Evolutionary conservation across 2,888 invertebrate species (phyloP), one percentile per base, ranked within the genome.

Genomic region (Nasonia oneida): DNA sequence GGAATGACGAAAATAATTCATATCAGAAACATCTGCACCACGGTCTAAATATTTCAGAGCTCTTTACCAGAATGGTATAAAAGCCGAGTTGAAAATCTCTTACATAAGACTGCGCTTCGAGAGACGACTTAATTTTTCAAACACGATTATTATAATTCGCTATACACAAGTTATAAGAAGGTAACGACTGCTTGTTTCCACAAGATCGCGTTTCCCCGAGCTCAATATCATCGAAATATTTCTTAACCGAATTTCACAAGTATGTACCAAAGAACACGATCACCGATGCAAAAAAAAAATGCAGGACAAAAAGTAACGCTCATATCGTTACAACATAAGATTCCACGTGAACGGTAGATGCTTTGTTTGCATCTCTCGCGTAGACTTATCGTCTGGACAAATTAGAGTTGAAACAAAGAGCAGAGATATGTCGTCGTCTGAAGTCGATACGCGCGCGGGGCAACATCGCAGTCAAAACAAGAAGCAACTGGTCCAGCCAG

Each of bases 281-380:
- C 23, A 23, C 23, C 23, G 29, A 29, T 29, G 29, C 29, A 23
- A 29, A 29, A 29, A 29, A 53, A 53, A 42, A 42, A 42, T 42
- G 10, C 42, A 18, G 53, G 53, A 18, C 3, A 53, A 53, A 18
- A 61, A 61, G n/a, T n/a, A 61, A 6, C 8, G 10, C 8, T 23
- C 29, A 18, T 4, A 61, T 6, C n/a, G 5, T 61, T 61, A n/a
- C 57, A 61, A 6, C 18, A 61, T 18, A 10, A n/a, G n/a, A 61
- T 61, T 61, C n/a, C 57, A n/a, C 57, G 57, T 61, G 57, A 61
- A 61, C 57, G n/a, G 57, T 61, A 61, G 57, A 61, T n/a, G 57
- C 57, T 61, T n/a, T 61, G 57, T 61, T n/a, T n/a, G n/a, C n/a
- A 53, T 18, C 53, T 1, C 18, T 1, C 57, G n/a, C 23, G 12